These are phyloP conservation scores for Arrhamphus sclerolepis DNA, from an alignment of 2,797 vertebrate species.

Conservation along the genomic window DNA sequence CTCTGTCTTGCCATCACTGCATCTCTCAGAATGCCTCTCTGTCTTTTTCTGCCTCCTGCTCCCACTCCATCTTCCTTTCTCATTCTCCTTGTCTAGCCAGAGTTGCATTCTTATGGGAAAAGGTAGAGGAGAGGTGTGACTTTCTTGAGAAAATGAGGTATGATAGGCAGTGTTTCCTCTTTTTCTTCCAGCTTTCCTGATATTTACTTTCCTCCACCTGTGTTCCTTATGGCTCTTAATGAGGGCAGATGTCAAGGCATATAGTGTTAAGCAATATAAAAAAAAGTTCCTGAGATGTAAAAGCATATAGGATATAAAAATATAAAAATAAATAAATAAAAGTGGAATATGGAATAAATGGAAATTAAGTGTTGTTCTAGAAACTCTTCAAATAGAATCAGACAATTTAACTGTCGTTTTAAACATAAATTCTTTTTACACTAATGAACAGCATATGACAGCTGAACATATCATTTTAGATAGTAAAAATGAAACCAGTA, in stretches of 20 bases:
- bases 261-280: conserved; percentile 55
- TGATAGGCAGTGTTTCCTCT: conserved; percentile 68
- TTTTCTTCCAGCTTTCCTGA: conserved; percentile 61
- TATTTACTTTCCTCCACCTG: conserved; percentile 64
- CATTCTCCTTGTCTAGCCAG: conserved; percentile 67
- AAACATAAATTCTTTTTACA: conserved; percentile 48
- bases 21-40: conserved; percentile 69
- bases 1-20: conserved; percentile 62
- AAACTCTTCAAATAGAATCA: conserved; percentile 52
- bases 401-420: conserved; percentile 43
- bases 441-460: conserved; percentile 37
- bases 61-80: conserved; percentile 71
- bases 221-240: conserved; percentile 67
- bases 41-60: conserved; percentile 72
- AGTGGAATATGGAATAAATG: conserved; percentile 33
- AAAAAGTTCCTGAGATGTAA: conserved; percentile 49
- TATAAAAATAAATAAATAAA: conserved; percentile 30
- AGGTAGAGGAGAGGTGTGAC: conserved; percentile 67
- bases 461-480: conserved; percentile 27
- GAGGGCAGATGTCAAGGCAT: conserved; percentile 76
- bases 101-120: conserved; percentile 52
- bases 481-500: conserved; percentile 28
- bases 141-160: conserved; percentile 62
- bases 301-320: conserved; percentile 38
- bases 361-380: conserved; percentile 35